Evolutionary conservation across 2,797 vertebrate genomes (phyloP).

Genomic region (Falco concolor): DNA sequence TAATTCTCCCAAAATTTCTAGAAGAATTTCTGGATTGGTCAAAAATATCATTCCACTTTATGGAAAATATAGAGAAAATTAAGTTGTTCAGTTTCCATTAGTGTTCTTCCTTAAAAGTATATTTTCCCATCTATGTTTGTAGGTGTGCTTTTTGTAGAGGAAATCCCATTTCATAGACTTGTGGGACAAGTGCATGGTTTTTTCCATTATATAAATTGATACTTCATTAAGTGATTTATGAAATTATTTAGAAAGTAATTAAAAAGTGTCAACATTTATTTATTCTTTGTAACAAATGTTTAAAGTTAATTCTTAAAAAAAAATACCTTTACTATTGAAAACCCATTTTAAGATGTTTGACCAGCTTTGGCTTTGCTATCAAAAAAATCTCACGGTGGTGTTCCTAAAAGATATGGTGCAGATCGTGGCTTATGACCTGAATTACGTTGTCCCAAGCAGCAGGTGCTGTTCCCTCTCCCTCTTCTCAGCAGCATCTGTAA

Average conservation of each 20-base stretch:
- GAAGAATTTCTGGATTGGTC: not conserved
- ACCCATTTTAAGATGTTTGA: too few species aligned
- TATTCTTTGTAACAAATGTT: not conserved
- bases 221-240: not conserved
- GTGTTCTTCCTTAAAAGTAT: not conserved
- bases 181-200: not conserved
- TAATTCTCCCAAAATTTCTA: not conserved
- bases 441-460: not conserved
- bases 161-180: not conserved
- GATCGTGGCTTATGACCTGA: not conserved
- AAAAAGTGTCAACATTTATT: not conserved
- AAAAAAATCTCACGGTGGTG: not conserved
- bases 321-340: not conserved
- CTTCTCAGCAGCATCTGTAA: not conserved
- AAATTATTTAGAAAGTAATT: not conserved
- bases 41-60: not conserved
- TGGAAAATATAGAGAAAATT: not conserved
- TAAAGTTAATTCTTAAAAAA: not conserved
- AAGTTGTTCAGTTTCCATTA: not conserved
- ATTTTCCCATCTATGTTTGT: not conserved
- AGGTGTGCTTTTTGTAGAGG: not conserved
- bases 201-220: not conserved
- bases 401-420: not conserved
- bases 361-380: not conserved
- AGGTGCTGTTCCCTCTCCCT: not conserved